Percentiles rank a stretch among this genome's conserved stretches.
These are phyloP conservation scores for Percopsis omiscomaycus DNA, from an alignment of 2,797 vertebrate species.

Conservation along the genomic window DNA sequence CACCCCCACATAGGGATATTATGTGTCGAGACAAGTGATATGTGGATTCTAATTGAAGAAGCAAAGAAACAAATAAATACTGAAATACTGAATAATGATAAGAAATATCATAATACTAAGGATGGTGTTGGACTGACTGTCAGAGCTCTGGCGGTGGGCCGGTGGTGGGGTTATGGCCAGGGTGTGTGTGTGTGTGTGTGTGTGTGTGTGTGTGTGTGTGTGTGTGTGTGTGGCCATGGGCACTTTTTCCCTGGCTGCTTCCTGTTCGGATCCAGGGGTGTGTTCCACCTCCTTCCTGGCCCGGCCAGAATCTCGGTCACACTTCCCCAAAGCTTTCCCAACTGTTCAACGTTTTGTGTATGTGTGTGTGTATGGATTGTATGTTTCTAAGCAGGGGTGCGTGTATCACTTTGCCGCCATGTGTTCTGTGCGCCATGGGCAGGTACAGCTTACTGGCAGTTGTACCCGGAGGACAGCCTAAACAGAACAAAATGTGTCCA, in stretches of 20 bases:
- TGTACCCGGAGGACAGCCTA: conserved; percentile 18
- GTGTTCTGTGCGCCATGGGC: not conserved
- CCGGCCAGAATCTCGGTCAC: conserved; percentile 60
- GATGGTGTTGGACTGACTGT: conserved; percentile 3
- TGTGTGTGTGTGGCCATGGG: conserved; percentile 12
- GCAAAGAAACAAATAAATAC: too few species aligned
- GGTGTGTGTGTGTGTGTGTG: conserved; percentile 35
- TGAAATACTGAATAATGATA: too few species aligned
- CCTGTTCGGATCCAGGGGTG: conserved; percentile 72
- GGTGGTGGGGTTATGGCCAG: conserved; percentile 23
- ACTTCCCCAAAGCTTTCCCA: conserved; percentile 66
- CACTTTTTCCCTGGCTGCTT: conserved; percentile 68
- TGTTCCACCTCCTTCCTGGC: conserved; percentile 70
- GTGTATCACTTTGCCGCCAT: conserved; percentile 12
- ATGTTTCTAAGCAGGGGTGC: conserved; percentile 11
- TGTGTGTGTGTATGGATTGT: conserved; percentile 3
- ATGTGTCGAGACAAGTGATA: too few species aligned
- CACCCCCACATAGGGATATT: too few species aligned
- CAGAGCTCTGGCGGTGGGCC: not conserved
- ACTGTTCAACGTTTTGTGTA: conserved; percentile 24
- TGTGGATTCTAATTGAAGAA: too few species aligned
- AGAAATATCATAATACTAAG: not conserved
- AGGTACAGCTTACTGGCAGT: conserved; percentile 24
- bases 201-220: conserved; percentile 2
- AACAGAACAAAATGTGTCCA: not conserved